These are phyloP conservation scores for Murina feae DNA, from an alignment of 2,113 vertebrate species.

Conservation along the genomic window DNA sequence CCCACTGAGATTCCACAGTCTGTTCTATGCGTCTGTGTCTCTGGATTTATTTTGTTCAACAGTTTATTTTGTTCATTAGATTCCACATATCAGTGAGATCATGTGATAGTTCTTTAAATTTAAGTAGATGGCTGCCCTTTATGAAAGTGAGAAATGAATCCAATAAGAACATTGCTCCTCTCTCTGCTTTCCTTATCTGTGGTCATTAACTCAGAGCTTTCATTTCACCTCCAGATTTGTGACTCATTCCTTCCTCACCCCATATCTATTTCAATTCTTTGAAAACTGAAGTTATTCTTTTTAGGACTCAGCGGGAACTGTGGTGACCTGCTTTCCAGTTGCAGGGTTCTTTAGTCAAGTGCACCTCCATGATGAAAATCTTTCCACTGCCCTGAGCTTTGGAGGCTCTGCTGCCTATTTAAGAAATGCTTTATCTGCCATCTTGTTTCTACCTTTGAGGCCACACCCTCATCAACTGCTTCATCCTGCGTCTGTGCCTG, in stretches of 20 bases:
- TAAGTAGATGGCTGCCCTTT: background rate
- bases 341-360: background rate
- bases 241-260: slow-evolving; percentile 37
- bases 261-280: slow-evolving; percentile 44
- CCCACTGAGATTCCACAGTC: no score
- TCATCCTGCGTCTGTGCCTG: slow-evolving; percentile 14
- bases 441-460: slow-evolving; percentile 37
- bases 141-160: slow-evolving; percentile 12
- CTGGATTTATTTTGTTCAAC: no score
- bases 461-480: slow-evolving; percentile 8
- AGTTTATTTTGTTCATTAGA: no score
- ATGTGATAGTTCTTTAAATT: background rate
- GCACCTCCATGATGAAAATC: background rate
- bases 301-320: background rate
- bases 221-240: slow-evolving; percentile 31
- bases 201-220: background rate
- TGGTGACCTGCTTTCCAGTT: slow-evolving; percentile 40
- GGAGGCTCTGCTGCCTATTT: slow-evolving; percentile 3
- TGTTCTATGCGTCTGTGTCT: no score
- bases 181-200: slow-evolving; percentile 23
- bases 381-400: background rate
- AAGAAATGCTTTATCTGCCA: slow-evolving; percentile 29
- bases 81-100: no score
- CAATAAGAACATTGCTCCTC: background rate
- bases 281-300: slow-evolving; percentile 42